Percentiles rank a stretch among this genome's conserved stretches.
phyloP scores from a whole-genome alignment of 2,888 invertebrate species.

The Liopterus haemorrhoidalis region DNA sequence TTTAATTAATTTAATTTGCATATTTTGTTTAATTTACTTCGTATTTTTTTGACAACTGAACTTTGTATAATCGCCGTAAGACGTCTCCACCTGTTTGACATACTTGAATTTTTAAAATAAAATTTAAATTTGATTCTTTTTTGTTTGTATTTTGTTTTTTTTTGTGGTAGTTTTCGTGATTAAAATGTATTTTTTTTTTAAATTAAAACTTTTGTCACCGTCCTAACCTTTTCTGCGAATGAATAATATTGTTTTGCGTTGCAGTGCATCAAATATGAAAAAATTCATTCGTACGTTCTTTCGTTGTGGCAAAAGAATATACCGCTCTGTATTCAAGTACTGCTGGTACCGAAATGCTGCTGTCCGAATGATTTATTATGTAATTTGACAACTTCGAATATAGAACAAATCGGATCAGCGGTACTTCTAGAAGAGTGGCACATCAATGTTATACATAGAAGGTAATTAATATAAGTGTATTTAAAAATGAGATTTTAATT shows the following conservation, averaged over 20 bases:
- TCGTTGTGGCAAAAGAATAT: constrained; percentile 65
- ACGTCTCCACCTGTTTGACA: too few species aligned
- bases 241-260: too few species aligned
- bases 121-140: too few species aligned
- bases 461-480: constrained; percentile 50
- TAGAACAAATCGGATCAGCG: constrained; percentile 49
- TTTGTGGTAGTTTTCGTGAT: too few species aligned
- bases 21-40: constrained; percentile 1
- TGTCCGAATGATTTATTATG: constrained; percentile 40
- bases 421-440: constrained; percentile 79
- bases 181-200: too few species aligned
- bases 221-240: too few species aligned
- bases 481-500: not conserved
- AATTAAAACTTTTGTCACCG: too few species aligned
- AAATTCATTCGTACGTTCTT: constrained; percentile 51
- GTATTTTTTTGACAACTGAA: too few species aligned
- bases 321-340: constrained; percentile 74
- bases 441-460: constrained; percentile 58
- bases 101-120: too few species aligned
- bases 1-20: not conserved
- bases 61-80: too few species aligned
- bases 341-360: constrained; percentile 67
- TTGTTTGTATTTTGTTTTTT: too few species aligned
- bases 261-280: constrained; percentile 54
- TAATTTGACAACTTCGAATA: constrained; percentile 39